Base-by-base conservation (phyloP, 2,113 vertebrate genomes). In the Anoura caudifer region DNA sequence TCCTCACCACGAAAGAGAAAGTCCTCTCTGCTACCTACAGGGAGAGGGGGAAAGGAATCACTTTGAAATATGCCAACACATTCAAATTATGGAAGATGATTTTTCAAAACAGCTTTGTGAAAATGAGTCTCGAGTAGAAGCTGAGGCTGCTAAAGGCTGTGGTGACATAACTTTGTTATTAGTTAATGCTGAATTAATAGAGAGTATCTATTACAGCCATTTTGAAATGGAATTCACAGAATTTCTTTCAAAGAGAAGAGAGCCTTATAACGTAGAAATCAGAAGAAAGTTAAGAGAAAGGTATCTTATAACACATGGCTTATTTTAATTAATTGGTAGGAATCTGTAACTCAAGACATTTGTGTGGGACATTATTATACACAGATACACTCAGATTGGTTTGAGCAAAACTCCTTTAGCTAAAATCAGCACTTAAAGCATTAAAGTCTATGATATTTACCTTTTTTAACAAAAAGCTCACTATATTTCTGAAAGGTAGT, bases 41-140 rank as follows among this genome's bases (percentile, higher is more conserved):
- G 13, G 36, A 41, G 50, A 38, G 14, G 14, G 50, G 41, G 15
- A 38, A 80, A 80, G 50, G n/a, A 80, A 59, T 81, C 77, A 59
- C 41, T 81, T 41, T 56, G 36, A 38, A 56, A 80, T 26, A 56
- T 80, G n/a, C n/a, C 22, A 38, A n/a, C 36, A n/a, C 77, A 38
- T 38, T 80, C 26, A 88, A 84, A 87, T 95, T 26, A 70, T 38
- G 16, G 24, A 87, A 95, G 17, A 24, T 65, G 12, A 6, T 85
- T 94, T 94, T 84, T 75, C 20, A 80, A 92, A 87, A 94, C 11
- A 20, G 9, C 24, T 72, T 90, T 70, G 7, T 89, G 90, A 90
- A 92, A 96, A 76, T 72, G 10, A 84, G 5, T 43, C 26, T 87
- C 70, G 13, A 96, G 13, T 54, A 20, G 17, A 82, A 86, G 0